phyloP scores from a whole-genome alignment of 2,797 vertebrate genomes.

The Channa striata region DNA sequence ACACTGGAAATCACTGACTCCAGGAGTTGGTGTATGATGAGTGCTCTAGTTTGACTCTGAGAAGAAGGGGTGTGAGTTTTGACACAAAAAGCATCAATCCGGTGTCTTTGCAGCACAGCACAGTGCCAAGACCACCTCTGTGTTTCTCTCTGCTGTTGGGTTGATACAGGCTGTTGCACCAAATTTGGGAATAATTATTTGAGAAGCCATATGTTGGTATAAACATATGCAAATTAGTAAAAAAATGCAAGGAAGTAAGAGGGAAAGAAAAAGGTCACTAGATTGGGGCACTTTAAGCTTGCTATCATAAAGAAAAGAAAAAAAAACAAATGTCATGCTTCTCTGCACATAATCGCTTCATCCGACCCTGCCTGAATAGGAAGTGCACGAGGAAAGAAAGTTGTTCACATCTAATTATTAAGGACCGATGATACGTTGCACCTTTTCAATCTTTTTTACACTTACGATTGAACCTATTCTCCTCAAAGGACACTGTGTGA shows the following conservation, averaged over 20 bases:
- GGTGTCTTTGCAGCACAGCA: neutral
- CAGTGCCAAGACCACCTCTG: neutral
- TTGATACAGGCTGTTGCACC: slow-evolving; percentile 1
- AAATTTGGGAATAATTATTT: slow-evolving; percentile 8
- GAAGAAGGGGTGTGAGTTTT: neutral
- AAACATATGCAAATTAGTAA: slow-evolving; percentile 31
- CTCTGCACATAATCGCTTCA: slow-evolving; percentile 6
- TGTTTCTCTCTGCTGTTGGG: neutral
- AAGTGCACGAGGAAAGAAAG: neutral
- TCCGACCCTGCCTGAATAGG: slow-evolving; percentile 1
- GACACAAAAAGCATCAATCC: slow-evolving; percentile 7
- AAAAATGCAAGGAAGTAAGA: neutral
- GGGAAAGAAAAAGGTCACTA: slow-evolving; percentile 11
- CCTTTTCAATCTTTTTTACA: slow-evolving; percentile 2
- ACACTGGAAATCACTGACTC: neutral
- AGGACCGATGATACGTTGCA: slow-evolving; percentile 10
- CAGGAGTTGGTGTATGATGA: too few species aligned
- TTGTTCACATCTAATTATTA: slow-evolving; percentile 15
- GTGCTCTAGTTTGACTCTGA: neutral
- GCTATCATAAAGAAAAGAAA: neutral
- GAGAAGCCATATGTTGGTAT: slow-evolving; percentile 21
- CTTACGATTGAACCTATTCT: neutral
- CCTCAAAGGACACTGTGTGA: neutral
- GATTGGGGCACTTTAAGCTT: slow-evolving; percentile 2
- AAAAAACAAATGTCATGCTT: neutral